Percentiles rank a stretch among this genome's conserved stretches.
Conservation (phyloP, 2,113 vertebrate species). For the Mellivora capensis region DNA sequence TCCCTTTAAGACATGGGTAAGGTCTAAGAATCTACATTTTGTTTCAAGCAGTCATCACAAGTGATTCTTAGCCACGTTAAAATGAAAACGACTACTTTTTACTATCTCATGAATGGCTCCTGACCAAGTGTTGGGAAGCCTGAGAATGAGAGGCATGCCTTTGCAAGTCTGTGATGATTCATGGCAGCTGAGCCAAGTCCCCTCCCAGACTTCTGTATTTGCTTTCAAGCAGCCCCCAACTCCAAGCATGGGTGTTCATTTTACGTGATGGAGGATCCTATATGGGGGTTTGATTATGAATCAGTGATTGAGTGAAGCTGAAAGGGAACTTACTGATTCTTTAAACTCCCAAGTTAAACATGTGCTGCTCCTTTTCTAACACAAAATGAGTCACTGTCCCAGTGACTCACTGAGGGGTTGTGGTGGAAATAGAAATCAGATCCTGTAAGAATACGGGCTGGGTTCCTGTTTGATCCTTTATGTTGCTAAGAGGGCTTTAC, state of each 20-base stretch:
- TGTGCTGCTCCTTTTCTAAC: neutral
- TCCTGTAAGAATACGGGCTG: constrained; percentile 12
- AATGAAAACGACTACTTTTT: neutral
- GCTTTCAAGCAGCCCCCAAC: neutral
- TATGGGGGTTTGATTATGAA: constrained; percentile 39
- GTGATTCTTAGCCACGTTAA: neutral
- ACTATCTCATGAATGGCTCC: neutral
- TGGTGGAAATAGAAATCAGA: constrained; percentile 43
- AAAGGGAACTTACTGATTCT: constrained; percentile 42
- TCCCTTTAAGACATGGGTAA: neutral
- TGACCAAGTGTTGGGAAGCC: neutral
- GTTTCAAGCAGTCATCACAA: neutral
- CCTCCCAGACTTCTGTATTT: neutral
- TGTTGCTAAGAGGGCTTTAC: neutral
- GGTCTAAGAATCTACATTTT: neutral
- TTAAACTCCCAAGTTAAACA: constrained; percentile 30
- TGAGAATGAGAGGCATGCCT: neutral
- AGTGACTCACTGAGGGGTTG: constrained; percentile 45
- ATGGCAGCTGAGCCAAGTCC: neutral
- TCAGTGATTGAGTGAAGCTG: constrained; percentile 13
- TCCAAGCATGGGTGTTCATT: neutral
- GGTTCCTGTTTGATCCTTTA: constrained; percentile 3
- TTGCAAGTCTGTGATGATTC: constrained; percentile 17
- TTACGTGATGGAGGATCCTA: neutral
- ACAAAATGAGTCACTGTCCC: constrained; percentile 39